Conservation (phyloP, 2,797 vertebrate species). For the Darevskia nairensis region DNA sequence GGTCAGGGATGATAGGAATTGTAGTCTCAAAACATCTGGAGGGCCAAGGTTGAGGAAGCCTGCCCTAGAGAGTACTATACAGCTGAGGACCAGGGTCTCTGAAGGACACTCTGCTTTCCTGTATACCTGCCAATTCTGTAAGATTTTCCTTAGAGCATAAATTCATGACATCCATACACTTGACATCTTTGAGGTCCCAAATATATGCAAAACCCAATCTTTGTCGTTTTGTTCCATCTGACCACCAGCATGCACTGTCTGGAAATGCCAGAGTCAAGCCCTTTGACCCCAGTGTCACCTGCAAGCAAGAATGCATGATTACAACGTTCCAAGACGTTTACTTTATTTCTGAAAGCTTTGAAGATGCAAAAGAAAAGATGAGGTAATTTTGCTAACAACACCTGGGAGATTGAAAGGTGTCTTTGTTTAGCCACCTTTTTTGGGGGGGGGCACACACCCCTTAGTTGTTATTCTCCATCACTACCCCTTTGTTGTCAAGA, state of each 20-base stretch:
- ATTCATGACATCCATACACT: not conserved
- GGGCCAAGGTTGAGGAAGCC: too few relatives aligned
- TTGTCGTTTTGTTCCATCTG: conserved; percentile 31
- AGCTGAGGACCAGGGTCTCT: not conserved
- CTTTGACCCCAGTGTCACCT: conserved; percentile 91
- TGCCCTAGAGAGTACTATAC: not conserved
- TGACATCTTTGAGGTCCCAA: conserved; percentile 2
- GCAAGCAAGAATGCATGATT: conserved; percentile 95
- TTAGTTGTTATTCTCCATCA: too few relatives aligned
- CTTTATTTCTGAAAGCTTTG: conserved; percentile 95
- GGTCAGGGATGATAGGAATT: too few relatives aligned
- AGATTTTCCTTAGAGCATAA: not conserved
- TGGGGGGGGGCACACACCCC: too few relatives aligned
- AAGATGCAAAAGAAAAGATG: conserved; percentile 97
- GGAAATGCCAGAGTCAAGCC: conserved; percentile 89
- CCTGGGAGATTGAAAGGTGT: not conserved
- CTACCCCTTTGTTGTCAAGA: too few relatives aligned
- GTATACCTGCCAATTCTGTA: not conserved
- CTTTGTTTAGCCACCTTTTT: not conserved
- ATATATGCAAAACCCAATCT: not conserved
- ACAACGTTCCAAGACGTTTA: conserved; percentile 96
- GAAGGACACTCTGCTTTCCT: not conserved
- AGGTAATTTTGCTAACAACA: conserved; percentile 77
- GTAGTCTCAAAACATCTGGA: too few relatives aligned
- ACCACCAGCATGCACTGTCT: conserved; percentile 88